Conservation (phyloP, 2,113 vertebrate species). For the Pterophyllum scalare region DNA sequence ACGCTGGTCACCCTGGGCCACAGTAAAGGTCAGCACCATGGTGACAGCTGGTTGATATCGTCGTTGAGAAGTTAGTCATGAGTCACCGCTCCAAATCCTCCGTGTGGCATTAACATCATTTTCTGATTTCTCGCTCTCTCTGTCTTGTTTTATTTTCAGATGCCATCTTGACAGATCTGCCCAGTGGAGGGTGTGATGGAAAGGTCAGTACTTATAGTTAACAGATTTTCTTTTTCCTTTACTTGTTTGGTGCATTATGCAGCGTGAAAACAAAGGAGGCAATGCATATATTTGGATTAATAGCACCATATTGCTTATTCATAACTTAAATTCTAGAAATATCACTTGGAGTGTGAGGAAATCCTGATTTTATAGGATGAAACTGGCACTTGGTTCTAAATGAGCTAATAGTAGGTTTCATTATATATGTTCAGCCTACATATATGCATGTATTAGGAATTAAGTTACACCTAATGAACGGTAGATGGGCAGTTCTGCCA, state of each 20-base stretch:
- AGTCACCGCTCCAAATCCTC: conserved; percentile 68
- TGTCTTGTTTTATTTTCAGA: conserved; percentile 37
- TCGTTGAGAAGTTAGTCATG: conserved; percentile 56
- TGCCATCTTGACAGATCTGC: conserved; percentile 60
- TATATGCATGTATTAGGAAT: conserved; percentile 35
- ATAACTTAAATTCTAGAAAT: background rate
- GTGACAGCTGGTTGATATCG: conserved; percentile 73
- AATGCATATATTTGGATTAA: background rate
- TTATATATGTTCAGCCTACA: conserved; percentile 24
- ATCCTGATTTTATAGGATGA: conserved; percentile 3
- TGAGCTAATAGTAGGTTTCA: conserved; percentile 18
- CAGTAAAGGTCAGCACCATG: conserved; percentile 77
- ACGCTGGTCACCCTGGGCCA: conserved; percentile 75
- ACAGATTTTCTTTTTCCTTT: background rate
- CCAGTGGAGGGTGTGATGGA: conserved; percentile 34
- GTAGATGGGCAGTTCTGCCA: conserved; percentile 32
- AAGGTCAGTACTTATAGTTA: conserved; percentile 53
- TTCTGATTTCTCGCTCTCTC: conserved; percentile 42
- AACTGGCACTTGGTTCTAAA: conserved; percentile 4
- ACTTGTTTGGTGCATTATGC: background rate
- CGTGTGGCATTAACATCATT: conserved; percentile 71
- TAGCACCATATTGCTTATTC: background rate
- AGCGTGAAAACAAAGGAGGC: background rate
- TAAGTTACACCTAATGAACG: conserved; percentile 34
- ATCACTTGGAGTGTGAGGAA: background rate